Evolutionary conservation across 2,888 invertebrate species (phyloP).

Genomic region (Netelia fuscicornis): DNA sequence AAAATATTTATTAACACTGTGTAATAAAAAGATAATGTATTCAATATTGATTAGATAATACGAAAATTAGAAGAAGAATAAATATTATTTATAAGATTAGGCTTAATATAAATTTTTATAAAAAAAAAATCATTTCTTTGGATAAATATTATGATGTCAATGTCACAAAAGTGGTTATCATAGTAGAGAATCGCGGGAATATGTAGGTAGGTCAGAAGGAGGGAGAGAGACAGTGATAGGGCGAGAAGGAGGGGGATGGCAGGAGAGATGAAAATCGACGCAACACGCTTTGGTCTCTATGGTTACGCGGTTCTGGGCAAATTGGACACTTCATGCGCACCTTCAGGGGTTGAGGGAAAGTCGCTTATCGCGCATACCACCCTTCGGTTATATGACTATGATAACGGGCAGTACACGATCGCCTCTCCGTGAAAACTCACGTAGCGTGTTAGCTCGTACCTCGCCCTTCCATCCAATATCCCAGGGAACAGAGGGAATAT

Average conservation of each 20-base stretch:
- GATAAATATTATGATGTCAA: too few relatives aligned
- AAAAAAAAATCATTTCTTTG: too few relatives aligned
- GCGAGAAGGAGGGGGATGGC: too few relatives aligned
- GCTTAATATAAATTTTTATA: too few relatives aligned
- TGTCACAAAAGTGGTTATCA: too few relatives aligned
- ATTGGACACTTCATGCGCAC: conserved; percentile 10
- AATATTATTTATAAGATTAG: too few relatives aligned
- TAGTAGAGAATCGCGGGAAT: not conserved
- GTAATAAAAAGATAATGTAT: too few relatives aligned
- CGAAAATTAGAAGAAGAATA: too few relatives aligned
- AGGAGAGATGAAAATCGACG: not conserved
- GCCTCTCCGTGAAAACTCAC: conserved; percentile 25
- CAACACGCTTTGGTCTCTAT: conserved; percentile 40
- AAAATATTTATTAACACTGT: too few relatives aligned
- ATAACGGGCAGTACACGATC: conserved; percentile 30
- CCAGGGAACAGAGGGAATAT: not conserved
- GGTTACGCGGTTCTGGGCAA: conserved; percentile 62
- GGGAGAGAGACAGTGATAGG: too few relatives aligned
- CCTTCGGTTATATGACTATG: not conserved
- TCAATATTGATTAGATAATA: too few relatives aligned
- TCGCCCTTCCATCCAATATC: not conserved
- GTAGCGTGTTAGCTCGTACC: not conserved
- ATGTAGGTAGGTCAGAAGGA: conserved; percentile 50
- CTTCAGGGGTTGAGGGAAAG: conserved; percentile 39
- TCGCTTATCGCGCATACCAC: conserved; percentile 35